Conservation (phyloP, 1,140 invertebrate genomes). For the Diprion similis region DNA sequence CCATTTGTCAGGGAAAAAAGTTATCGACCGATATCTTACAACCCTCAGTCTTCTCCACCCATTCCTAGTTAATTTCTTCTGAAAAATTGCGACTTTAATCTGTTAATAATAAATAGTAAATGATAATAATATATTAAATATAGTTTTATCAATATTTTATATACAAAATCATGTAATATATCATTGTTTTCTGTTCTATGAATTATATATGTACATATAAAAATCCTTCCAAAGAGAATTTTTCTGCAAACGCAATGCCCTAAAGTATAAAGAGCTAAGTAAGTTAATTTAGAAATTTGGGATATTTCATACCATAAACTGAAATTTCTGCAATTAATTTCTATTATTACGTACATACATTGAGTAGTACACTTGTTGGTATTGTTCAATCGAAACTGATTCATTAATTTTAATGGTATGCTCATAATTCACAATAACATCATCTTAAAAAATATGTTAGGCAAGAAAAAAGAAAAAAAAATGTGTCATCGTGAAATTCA, state of each 20-base stretch:
- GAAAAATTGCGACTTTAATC: neutral
- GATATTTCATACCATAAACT: neutral
- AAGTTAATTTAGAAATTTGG: neutral
- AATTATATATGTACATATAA: slow-evolving; percentile 1
- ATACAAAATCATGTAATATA: slow-evolving; percentile 1
- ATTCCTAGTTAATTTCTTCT: slow-evolving; percentile 38
- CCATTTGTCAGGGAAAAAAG: slow-evolving; percentile 53
- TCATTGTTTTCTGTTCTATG: slow-evolving; percentile 2
- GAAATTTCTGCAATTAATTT: neutral
- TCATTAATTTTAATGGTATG: too few relatives aligned
- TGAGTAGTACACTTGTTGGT: neutral
- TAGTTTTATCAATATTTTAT: slow-evolving; percentile 1
- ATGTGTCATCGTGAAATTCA: neutral
- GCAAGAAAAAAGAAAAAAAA: neutral
- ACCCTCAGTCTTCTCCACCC: slow-evolving; percentile 45
- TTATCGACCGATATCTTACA: slow-evolving; percentile 56
- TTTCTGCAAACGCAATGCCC: slow-evolving; percentile 5
- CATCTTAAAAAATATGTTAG: too few relatives aligned
- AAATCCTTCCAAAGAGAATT: slow-evolving; percentile 8
- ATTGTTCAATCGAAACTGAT: neutral
- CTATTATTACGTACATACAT: neutral
- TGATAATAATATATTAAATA: neutral
- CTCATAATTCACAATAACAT: too few relatives aligned
- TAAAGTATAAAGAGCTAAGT: neutral
- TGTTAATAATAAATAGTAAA: neutral